Conservation (phyloP, 2,888 invertebrate species). For the Acrobasis consociella region DNA sequence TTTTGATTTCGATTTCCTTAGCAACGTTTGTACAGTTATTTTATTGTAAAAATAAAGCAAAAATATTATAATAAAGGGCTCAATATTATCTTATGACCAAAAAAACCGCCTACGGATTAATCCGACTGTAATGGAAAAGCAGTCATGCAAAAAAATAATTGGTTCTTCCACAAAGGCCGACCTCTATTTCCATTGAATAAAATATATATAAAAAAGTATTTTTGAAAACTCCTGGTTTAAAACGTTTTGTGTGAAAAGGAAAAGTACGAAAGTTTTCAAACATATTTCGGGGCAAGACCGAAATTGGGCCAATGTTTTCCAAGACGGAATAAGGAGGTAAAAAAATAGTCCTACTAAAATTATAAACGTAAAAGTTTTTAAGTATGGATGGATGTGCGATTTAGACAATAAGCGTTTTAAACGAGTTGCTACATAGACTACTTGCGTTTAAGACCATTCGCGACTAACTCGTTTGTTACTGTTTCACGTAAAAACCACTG, state of each 20-base stretch:
- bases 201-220: slow-evolving; percentile 54
- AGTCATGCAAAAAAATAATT: slow-evolving; percentile 77
- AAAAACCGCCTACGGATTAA: slow-evolving; percentile 61
- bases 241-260: slow-evolving; percentile 20
- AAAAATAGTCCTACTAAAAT: no score
- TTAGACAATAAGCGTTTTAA: no score
- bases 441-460: no score
- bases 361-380: no score
- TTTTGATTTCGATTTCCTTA: slow-evolving; percentile 1
- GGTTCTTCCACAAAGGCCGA: slow-evolving; percentile 61
- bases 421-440: no score
- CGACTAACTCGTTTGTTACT: no score
- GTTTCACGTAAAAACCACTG: no score
- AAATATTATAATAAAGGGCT: slow-evolving; percentile 36
- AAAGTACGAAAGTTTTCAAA: background rate
- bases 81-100: slow-evolving; percentile 50
- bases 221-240: slow-evolving; percentile 26
- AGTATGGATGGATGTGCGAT: no score
- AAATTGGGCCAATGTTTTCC: no score
- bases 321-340: no score
- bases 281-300: no score
- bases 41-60: slow-evolving; percentile 24
- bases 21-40: background rate
- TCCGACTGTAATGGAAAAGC: slow-evolving; percentile 66
- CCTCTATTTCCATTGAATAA: slow-evolving; percentile 59